Evolutionary conservation across 2,113 vertebrate genomes (phyloP), one percentile per base, ranked within the genome.

Genomic region (Myotis lucifugus): DNA sequence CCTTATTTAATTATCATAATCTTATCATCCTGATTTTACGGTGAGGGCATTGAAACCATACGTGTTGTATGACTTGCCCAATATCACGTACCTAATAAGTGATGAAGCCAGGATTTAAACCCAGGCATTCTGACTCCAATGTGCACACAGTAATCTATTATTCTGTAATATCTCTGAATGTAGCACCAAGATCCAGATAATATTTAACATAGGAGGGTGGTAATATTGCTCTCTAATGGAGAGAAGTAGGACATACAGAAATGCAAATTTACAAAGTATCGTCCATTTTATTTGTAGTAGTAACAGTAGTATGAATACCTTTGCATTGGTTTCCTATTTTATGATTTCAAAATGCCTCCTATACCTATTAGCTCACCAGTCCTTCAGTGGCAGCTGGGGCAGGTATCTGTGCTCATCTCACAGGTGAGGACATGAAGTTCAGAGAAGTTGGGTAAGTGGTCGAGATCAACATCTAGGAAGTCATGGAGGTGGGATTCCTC

Each of bases 1-100:
- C 37, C 37, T 34, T 88, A 61, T 50, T 88, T 95, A 89, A 85
- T 77, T 82, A 52, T 66, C 61, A 73, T 40, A 90, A 66, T 23
- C 21, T 67, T 69, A 72, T 76, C 66, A 15, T 69, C n/a, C 21
- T 12, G 42, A 70, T 50, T 81, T 92, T 83, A 66, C 5, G 83
- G 10, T 5, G 17, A 87, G 40, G 25, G 83, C 27, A 72, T 12
- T 94, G 29, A 92, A 88, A n/a, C 29, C 48, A 72, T 79, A 27
- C 32, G 13, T 19, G 0, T 78, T 89, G 66, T n/a, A 3, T 76
- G 27, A 46, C 15, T 94, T 90, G 42, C 72, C 48, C 54, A 85
- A 27, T 9, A 46, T 37, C 32, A n/a, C 9, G 48, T 10, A 61
- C 66, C 87, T 90, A 70, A 42, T 54, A 85, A 61, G 13, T 50